These are phyloP conservation scores for Phylloscopus trochilus DNA, from an alignment of 2,113 vertebrate genomes.

Conservation along the genomic window DNA sequence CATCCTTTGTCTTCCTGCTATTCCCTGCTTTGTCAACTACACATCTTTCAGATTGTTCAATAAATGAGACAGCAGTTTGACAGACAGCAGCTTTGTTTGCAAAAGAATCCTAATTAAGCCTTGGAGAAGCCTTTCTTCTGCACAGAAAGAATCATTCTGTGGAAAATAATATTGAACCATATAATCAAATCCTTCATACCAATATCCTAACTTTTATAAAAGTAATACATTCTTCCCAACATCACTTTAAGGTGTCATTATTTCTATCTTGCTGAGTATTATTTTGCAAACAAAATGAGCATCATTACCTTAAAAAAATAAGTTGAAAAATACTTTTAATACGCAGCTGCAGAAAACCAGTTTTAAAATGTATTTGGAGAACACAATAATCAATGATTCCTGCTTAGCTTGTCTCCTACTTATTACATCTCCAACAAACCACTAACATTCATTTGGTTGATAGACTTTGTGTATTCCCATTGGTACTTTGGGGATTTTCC, in stretches of 20 bases:
- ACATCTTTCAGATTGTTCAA: not conserved
- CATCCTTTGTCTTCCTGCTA: not conserved
- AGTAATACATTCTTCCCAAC: not conserved
- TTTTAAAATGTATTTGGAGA: not conserved
- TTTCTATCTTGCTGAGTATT: not conserved
- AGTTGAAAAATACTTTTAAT: not conserved
- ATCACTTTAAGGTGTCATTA: not conserved
- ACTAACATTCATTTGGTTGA: not conserved
- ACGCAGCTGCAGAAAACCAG: not conserved
- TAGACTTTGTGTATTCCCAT: not conserved
- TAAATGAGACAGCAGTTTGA: not conserved
- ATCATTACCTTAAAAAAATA: not conserved
- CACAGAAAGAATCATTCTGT: not conserved
- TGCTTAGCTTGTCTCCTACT: not conserved
- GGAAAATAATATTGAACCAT: not conserved
- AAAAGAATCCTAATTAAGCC: not conserved
- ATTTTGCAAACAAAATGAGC: not conserved
- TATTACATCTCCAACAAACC: not conserved
- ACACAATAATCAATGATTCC: not conserved
- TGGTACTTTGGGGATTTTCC: not conserved
- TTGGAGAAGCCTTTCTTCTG: not conserved
- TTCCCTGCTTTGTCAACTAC: not conserved
- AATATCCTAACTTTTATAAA: not conserved
- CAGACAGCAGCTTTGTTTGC: not conserved
- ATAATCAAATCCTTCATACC: not conserved